phyloP scores from a whole-genome alignment of 1,140 invertebrate species.

The Drosophila paulistorum region DNA sequence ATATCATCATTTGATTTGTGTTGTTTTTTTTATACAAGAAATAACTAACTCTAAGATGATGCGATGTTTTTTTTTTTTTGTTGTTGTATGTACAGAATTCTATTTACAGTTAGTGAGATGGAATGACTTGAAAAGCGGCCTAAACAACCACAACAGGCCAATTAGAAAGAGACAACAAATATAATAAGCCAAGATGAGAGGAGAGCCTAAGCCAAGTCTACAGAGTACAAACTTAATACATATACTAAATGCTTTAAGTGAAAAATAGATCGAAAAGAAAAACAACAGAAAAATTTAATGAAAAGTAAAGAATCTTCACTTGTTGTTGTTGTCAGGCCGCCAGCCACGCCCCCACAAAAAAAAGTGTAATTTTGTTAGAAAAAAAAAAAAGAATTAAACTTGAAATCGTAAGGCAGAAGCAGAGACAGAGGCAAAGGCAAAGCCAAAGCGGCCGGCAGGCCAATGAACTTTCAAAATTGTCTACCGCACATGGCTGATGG shows the following conservation, averaged over 20 bases:
- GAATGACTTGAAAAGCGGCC: constrained; percentile 57
- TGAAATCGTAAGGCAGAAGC: constrained; percentile 2
- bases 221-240: background rate
- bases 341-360: constrained; percentile 49
- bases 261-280: background rate
- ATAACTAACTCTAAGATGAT: constrained; percentile 26
- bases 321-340: background rate
- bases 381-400: constrained; percentile 39
- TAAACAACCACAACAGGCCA: constrained; percentile 48
- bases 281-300: background rate
- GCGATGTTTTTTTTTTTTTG: background rate
- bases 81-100: constrained; percentile 23
- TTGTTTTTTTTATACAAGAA: constrained; percentile 14
- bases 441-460: constrained; percentile 44
- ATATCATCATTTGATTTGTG: constrained; percentile 29
- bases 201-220: background rate
- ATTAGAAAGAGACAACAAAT: constrained; percentile 34
- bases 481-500: constrained; percentile 31
- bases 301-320: constrained; percentile 1
- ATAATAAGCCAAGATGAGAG: constrained; percentile 11
- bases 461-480: constrained; percentile 69
- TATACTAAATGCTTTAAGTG: constrained; percentile 11
- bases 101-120: constrained; percentile 62
- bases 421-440: constrained; percentile 32
- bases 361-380: constrained; percentile 3